phyloP scores from a whole-genome alignment of 2,797 vertebrate genomes.

The Notolepis coatsorum region DNA sequence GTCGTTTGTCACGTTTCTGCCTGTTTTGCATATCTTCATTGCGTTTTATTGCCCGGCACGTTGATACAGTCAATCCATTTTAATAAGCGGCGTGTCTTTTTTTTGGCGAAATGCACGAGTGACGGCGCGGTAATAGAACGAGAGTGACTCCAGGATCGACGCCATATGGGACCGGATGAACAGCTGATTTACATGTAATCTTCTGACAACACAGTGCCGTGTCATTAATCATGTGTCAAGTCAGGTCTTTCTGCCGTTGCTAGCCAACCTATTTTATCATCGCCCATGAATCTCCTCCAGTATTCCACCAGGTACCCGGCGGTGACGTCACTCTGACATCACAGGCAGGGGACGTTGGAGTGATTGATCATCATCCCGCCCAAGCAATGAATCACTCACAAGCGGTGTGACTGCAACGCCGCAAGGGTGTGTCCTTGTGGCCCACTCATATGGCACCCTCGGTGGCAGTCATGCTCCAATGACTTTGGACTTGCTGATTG shows the following conservation, averaged over 20 bases:
- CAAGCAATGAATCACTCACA: not conserved
- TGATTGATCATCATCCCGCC: not conserved
- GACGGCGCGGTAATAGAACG: not conserved
- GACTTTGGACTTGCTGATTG: constrained; percentile 36
- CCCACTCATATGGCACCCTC: constrained; percentile 56
- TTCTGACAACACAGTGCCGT: not conserved
- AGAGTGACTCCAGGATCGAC: not conserved
- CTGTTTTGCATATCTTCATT: not conserved
- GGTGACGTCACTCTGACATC: not conserved
- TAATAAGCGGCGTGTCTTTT: too few relatives aligned
- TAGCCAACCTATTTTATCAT: not conserved
- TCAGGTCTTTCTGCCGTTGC: not conserved
- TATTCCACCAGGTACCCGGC: not conserved
- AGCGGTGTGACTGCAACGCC: too few relatives aligned
- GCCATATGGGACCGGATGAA: too few relatives aligned
- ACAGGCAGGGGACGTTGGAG: not conserved
- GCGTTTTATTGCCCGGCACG: not conserved
- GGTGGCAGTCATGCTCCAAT: constrained; percentile 50
- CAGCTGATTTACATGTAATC: not conserved
- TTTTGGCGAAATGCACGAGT: not conserved
- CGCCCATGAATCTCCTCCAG: not conserved
- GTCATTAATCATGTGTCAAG: not conserved
- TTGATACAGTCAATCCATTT: not conserved
- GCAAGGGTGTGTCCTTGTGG: constrained; percentile 56
- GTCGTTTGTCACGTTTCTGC: not conserved